Evolutionary conservation across 2,888 invertebrate species (phyloP).

Genomic region (Rhorus exstirpatorius): DNA sequence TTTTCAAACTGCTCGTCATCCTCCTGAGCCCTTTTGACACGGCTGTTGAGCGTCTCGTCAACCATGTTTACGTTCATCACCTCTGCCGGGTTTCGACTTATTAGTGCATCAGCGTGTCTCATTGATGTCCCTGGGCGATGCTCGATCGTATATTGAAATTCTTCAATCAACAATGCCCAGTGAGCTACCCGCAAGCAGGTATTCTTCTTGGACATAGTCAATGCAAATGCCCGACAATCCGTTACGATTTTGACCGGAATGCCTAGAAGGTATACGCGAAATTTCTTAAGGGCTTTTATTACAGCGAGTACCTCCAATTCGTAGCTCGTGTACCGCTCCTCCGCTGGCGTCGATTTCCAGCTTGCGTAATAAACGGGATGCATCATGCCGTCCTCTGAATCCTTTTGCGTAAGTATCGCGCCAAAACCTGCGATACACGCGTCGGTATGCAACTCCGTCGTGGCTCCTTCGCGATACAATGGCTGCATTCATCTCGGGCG

Average conservation of each 20-base stretch:
- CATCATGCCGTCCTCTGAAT: not conserved
- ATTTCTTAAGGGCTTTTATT: not conserved
- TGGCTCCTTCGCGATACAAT: not conserved
- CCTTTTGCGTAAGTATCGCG: not conserved
- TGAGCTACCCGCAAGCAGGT: too few relatives aligned
- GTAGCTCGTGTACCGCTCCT: not conserved
- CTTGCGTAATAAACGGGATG: not conserved
- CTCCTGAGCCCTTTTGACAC: too few relatives aligned
- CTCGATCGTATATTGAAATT: too few relatives aligned
- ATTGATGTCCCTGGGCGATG: not conserved
- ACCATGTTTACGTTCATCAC: too few relatives aligned
- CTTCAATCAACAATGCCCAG: too few relatives aligned
- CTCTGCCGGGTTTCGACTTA: too few relatives aligned
- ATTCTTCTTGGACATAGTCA: too few relatives aligned
- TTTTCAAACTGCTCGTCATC: too few relatives aligned
- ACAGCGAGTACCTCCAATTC: not conserved
- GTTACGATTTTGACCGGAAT: too few relatives aligned
- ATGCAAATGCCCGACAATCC: not conserved
- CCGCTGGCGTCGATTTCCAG: not conserved
- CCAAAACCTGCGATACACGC: not conserved
- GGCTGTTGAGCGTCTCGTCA: too few relatives aligned
- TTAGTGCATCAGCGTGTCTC: too few relatives aligned
- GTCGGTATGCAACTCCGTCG: not conserved
- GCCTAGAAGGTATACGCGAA: not conserved
- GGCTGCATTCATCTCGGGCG: too few relatives aligned